phyloP scores from a whole-genome alignment of 2,113 vertebrate species.

The Hylia prasina region DNA sequence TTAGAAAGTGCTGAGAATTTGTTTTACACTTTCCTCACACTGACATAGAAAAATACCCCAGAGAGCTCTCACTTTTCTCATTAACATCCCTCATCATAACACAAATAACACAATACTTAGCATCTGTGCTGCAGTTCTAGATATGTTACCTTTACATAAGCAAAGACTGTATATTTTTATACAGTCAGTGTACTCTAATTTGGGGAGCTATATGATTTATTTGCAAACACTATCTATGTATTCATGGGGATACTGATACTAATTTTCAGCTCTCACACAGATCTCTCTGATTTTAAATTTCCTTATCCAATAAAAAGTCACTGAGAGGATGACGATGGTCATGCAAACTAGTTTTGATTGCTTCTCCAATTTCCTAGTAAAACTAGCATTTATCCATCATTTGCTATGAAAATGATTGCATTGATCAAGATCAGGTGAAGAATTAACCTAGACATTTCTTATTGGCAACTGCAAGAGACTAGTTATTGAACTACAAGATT shows the following conservation, averaged over 20 bases:
- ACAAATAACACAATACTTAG: neutral
- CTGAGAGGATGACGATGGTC: neutral
- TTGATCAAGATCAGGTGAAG: neutral
- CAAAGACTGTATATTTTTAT: neutral
- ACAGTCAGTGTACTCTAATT: neutral
- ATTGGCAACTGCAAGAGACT: neutral
- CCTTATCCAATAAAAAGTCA: neutral
- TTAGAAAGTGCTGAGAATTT: neutral
- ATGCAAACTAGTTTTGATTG: neutral
- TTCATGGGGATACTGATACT: neutral
- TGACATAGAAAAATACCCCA: neutral
- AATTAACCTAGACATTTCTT: neutral
- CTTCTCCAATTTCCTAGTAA: neutral
- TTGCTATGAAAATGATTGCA: neutral
- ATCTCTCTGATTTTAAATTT: neutral
- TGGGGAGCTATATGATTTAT: neutral
- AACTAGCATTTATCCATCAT: neutral
- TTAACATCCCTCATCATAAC: neutral
- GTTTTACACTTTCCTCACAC: neutral
- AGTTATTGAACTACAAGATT: neutral
- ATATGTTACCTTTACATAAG: neutral
- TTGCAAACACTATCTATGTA: neutral
- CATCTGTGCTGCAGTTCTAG: neutral
- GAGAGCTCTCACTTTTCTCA: neutral
- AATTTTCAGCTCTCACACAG: neutral